Evolutionary conservation across 2,113 vertebrate genomes (phyloP), one percentile per base, ranked within the genome.

Genomic region (Hippocampus abdominalis): DNA sequence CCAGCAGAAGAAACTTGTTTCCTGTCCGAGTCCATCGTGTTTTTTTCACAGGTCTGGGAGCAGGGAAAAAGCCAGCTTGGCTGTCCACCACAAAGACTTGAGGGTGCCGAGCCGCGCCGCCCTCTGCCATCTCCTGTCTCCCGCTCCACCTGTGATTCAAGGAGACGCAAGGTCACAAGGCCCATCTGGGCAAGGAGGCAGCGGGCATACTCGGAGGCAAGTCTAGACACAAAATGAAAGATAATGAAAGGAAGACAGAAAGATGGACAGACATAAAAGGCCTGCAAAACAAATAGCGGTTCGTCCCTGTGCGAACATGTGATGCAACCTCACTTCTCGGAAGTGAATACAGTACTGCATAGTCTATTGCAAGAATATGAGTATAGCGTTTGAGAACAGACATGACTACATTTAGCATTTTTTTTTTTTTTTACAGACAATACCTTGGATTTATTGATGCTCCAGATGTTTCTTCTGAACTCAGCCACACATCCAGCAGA

Each of bases 21-120:
- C 71, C 12, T 0, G 8, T 46, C 53, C 27, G 49, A 11, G 36
- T 39, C 81, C 83, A 75, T 25, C 56, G 66, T 0, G 16, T 49
- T 48, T 60, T 78, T 68, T 18, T 84, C 18, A 3, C 5, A 1
- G 54, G 54, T 57, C 13, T 4, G 11, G 86, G 78, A 46, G 69
- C 1, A 0, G 68, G 60, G 15, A 51, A 6, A 20, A 69, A 77
- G 63, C 32, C 69, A 3, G 80, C 81, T 18, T 80, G 86, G 48
- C 73, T 87, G 77, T 91, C 90, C 62, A 91, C 87, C 66, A 91
- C 88, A 74, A 91, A 91, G 64, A 90, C 85, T 71, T 90, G 87
- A 3, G 91, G 91, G 18, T 39, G 51, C 54, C 64, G 11, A 44
- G 49, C 67, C 40, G 40, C 23, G 1, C n/a, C 21, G 8, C 21